Evolutionary conservation across 2,888 invertebrate genomes (phyloP).

Genomic region (Lapara coniferarum): DNA sequence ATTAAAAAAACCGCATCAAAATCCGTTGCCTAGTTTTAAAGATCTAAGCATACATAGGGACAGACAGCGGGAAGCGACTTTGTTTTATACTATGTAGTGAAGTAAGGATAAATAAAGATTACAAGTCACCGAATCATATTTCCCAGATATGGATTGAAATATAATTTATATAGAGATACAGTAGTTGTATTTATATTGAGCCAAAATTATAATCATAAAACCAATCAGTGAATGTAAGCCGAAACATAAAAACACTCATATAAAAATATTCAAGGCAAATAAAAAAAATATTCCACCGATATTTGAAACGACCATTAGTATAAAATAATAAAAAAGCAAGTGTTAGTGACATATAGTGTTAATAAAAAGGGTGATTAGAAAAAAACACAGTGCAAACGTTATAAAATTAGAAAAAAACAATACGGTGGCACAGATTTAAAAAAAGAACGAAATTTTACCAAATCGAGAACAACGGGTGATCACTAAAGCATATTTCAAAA

Average conservation of each 20-base stretch:
- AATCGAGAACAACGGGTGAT: constrained; percentile 6
- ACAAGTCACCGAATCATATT: too few relatives aligned
- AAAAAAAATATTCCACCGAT: neutral
- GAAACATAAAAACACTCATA: neutral
- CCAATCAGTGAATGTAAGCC: too few relatives aligned
- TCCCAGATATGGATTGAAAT: too few relatives aligned
- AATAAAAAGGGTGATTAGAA: neutral
- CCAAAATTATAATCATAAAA: too few relatives aligned
- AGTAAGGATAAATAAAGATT: too few relatives aligned
- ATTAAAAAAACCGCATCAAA: too few relatives aligned
- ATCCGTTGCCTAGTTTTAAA: too few relatives aligned
- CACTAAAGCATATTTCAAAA: neutral
- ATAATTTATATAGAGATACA: too few relatives aligned
- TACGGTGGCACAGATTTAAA: constrained; percentile 16
- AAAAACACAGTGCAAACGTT: constrained; percentile 10
- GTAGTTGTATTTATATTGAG: too few relatives aligned
- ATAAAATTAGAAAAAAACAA: constrained; percentile 13
- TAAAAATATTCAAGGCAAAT: neutral
- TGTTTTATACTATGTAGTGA: too few relatives aligned
- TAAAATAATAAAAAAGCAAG: constrained; percentile 10
- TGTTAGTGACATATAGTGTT: constrained; percentile 18
- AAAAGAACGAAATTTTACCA: neutral
- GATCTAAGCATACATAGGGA: too few relatives aligned
- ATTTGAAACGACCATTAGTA: neutral
- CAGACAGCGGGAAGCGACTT: too few relatives aligned